Conservation (phyloP, 23 tunicate species). For the Botrylloides violaceus region DNA sequence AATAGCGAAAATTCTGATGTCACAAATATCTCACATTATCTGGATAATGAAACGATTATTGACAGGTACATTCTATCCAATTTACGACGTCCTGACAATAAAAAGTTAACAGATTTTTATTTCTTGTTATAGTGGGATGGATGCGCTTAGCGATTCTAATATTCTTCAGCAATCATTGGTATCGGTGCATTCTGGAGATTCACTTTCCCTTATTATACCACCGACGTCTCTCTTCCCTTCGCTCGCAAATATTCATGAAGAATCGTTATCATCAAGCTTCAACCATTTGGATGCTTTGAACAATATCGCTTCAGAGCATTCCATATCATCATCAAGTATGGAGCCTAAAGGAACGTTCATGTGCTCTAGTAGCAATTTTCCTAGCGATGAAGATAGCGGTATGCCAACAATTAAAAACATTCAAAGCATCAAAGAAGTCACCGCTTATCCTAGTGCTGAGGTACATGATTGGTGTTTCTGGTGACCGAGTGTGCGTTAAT, state of each 20-base stretch:
- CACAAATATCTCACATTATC: no score
- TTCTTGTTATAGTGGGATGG: no score
- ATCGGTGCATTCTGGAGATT: neutral
- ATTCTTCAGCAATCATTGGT: neutral
- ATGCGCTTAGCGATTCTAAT: neutral
- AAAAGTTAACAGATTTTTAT: no score
- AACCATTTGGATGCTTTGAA: neutral
- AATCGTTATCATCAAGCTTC: neutral
- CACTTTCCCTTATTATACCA: neutral
- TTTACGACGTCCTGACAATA: no score
- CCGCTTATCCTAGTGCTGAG: neutral
- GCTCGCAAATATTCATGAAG: neutral
- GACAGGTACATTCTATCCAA: no score
- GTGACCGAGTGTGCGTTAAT: neutral
- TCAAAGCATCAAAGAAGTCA: conserved; percentile 19
- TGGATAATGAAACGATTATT: no score
- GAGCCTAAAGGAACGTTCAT: neutral
- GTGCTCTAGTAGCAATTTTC: neutral
- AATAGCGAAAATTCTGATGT: no score
- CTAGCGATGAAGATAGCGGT: conserved; percentile 9
- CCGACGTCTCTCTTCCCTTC: conserved; percentile 8
- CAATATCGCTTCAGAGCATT: neutral
- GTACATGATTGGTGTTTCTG: neutral
- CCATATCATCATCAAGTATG: neutral
- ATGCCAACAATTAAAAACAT: conserved; percentile 42